These are phyloP conservation scores for Glomeris marginata DNA, from an alignment of 2,888 invertebrate species.

Conservation along the genomic window DNA sequence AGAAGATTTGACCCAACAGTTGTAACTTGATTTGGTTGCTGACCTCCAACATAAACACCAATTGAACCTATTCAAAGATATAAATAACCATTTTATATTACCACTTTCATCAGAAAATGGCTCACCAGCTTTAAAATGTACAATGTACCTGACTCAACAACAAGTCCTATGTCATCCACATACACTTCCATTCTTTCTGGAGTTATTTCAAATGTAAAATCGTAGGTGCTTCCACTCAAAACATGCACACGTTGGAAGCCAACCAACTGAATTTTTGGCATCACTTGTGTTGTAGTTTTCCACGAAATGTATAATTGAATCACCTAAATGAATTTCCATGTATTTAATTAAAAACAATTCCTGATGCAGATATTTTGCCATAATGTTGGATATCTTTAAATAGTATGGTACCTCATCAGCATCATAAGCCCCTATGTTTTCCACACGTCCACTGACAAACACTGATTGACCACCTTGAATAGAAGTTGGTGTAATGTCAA, in stretches of 20 bases:
- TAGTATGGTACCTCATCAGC: constrained; percentile 10
- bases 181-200: constrained; percentile 12
- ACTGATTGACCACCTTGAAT: constrained; percentile 6
- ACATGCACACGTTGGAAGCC: constrained; percentile 10
- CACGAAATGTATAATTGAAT: constrained; percentile 14
- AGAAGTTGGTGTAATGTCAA: constrained; percentile 2
- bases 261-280: constrained; percentile 12
- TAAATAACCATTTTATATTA: neutral
- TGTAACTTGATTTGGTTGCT: constrained; percentile 11
- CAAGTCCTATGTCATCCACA: constrained; percentile 8
- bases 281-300: constrained; percentile 7
- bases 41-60: constrained; percentile 11
- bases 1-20: constrained; percentile 10
- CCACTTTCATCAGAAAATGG: too few species aligned
- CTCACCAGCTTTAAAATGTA: neutral
- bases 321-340: too few species aligned
- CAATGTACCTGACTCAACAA: constrained; percentile 10
- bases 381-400: neutral
- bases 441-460: constrained; percentile 4
- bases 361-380: neutral
- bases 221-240: constrained; percentile 4
- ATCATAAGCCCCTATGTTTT: constrained; percentile 8
- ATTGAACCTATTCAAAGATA: too few species aligned
- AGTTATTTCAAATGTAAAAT: neutral
- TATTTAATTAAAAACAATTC: too few species aligned